phyloP scores from a whole-genome alignment of 2,797 vertebrate species.

The Artibeus jamaicensis region DNA sequence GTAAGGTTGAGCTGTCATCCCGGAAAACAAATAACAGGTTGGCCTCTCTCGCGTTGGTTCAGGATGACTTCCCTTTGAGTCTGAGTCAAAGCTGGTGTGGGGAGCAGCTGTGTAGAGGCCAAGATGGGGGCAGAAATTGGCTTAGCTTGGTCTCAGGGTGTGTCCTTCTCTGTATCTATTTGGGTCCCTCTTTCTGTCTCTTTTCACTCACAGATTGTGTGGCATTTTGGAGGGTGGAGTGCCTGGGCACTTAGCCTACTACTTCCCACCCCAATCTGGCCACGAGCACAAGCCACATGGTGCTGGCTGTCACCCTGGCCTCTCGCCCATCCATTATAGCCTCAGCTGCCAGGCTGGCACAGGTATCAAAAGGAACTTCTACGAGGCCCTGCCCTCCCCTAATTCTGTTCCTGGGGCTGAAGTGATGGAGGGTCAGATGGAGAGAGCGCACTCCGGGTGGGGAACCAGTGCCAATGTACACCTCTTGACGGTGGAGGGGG shows the following conservation, averaged over 20 bases:
- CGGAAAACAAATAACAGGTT: neutral
- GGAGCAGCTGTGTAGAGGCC: neutral
- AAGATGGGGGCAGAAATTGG: neutral
- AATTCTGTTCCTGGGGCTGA: conserved; percentile 34
- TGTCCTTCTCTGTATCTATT: neutral
- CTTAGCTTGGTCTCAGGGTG: neutral
- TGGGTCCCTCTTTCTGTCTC: conserved; percentile 48
- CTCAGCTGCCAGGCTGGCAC: conserved; percentile 77
- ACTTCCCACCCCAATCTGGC: conserved; percentile 67
- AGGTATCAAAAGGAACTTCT: conserved; percentile 62
- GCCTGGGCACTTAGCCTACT: conserved; percentile 68
- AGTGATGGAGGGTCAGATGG: conserved; percentile 10
- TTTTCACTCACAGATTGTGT: conserved; percentile 70
- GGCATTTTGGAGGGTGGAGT: conserved; percentile 78
- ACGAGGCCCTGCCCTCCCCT: conserved; percentile 40
- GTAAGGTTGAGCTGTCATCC: neutral
- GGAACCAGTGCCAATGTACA: neutral
- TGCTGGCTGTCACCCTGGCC: conserved; percentile 70
- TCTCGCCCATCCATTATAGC: conserved; percentile 73
- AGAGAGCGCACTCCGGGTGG: neutral
- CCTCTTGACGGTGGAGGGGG: neutral
- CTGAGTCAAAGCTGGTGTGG: neutral
- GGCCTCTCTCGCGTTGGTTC: neutral
- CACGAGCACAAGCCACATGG: conserved; percentile 70
- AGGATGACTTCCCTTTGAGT: neutral